phyloP scores from a whole-genome alignment of 2,113 vertebrate genomes.

The Callipepla californica region DNA sequence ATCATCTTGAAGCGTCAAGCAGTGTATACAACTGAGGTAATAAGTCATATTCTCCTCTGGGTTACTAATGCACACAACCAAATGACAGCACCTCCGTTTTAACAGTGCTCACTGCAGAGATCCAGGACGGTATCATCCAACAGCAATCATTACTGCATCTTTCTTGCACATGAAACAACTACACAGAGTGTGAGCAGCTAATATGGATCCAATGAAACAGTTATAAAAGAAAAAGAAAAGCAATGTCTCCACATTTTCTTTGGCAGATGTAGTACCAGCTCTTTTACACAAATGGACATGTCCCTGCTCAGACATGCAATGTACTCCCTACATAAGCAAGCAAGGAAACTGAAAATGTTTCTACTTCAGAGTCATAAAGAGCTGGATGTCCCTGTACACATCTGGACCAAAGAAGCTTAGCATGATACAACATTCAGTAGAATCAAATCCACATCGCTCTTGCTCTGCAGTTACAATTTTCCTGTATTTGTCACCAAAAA shows the following conservation, averaged over 20 bases:
- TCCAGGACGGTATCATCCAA: accelerated
- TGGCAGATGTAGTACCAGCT: neutral
- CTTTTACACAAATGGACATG: neutral
- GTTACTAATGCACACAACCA: accelerated
- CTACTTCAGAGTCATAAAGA: neutral
- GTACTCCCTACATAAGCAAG: neutral
- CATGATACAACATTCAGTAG: neutral
- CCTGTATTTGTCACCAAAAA: neutral
- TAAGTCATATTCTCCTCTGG: neutral
- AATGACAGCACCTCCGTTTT: neutral
- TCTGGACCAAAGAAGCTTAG: neutral
- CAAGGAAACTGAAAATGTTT: neutral
- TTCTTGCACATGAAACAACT: neutral
- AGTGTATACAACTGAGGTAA: neutral
- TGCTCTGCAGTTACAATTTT: neutral
- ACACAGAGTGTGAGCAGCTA: neutral
- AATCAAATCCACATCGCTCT: neutral
- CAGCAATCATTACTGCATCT: accelerated
- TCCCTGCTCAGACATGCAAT: neutral
- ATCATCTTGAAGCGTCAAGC: neutral
- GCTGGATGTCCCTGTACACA: neutral
- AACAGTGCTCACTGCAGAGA: neutral
- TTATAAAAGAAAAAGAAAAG: neutral
- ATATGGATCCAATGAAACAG: neutral
- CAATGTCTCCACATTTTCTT: neutral